Evolutionary conservation across 2,888 invertebrate species (phyloP).

Genomic region (Sinotaia quadrata): DNA sequence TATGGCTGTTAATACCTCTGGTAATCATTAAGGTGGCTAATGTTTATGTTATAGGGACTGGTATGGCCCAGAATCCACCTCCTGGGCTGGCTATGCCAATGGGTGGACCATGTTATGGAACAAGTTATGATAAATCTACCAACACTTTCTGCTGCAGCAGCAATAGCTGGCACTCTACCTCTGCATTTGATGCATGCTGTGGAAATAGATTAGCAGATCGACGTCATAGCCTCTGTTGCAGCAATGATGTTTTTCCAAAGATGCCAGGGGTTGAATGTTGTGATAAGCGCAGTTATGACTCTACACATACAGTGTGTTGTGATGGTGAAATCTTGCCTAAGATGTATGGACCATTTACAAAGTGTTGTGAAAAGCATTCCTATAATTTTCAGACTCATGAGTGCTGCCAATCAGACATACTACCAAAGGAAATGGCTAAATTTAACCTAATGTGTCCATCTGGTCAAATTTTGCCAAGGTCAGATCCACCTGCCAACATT

Average conservation of each 20-base stretch:
- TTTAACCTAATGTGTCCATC: not conserved
- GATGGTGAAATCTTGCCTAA: not conserved
- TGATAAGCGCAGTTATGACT: not conserved
- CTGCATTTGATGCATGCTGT: not conserved
- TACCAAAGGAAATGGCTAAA: not conserved
- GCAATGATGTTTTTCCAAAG: not conserved
- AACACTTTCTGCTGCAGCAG: not conserved
- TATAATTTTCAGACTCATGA: not conserved
- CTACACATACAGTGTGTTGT: not conserved
- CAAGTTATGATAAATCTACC: not conserved
- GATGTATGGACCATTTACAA: not conserved
- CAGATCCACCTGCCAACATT: not conserved
- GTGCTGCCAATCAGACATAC: not conserved
- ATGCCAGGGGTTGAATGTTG: not conserved
- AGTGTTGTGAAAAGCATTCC: not conserved
- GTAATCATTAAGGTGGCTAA: no score
- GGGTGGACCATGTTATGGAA: not conserved
- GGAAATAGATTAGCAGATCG: not conserved
- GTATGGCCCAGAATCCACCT: no score
- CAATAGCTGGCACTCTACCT: not conserved
- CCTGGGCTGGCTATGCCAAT: no score
- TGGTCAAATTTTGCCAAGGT: not conserved
- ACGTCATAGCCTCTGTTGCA: not conserved
- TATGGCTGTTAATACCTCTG: no score
- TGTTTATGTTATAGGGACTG: no score